Base-by-base conservation (phyloP, 2,113 vertebrate species). In the Forbesichthys papilliferus region DNA sequence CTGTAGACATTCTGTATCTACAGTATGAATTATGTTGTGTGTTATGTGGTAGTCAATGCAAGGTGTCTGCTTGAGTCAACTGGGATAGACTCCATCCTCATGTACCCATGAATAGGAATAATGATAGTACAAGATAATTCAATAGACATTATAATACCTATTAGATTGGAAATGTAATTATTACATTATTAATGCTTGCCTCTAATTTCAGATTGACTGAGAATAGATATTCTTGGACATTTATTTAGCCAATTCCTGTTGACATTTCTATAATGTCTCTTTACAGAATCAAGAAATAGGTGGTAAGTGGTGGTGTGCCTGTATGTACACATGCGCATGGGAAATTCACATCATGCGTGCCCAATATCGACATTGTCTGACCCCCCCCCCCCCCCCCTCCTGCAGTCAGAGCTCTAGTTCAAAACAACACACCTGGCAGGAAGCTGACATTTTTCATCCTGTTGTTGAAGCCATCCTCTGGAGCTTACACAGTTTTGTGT, bases 241-340 rank as follows among this genome's bases (percentile, higher is more conserved):
- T 11, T 48, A 64, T 64, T 18, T 51, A 13, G 62, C 48, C 48
- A 64, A 51, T 64, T 64, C 48, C 12, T 48, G 20, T 64, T 34
- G n/a, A 64, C 20, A 33, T 48, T 14, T 9, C 20, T 33, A 20
- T 52, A 51, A 10, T 51, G 10, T 11, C 48, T 18, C 48, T 27
- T 52, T 64, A 64, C 33, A 34, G 5, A 4, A 33, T 64, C 62
- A 64, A 52, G 34, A 64, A 27, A 46, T 11, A 4, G 48, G 42
- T 20, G 11, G 53, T 55, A 16, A 18, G 16, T 16, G 53, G n/a
- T n/a, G 5, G 53, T 55, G 53, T 16, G n/a, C 16, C 7, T 5
- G 53, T 55, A 8, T 16, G 53, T 12, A 6, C 12, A n/a, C n/a
- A 12, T 4, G 10, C 5, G 51, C 12, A n/a, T 12, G 11, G 36